Evolutionary conservation across 1,140 invertebrate species (phyloP).

Genomic region (Caenorhabditis briggsae): DNA sequence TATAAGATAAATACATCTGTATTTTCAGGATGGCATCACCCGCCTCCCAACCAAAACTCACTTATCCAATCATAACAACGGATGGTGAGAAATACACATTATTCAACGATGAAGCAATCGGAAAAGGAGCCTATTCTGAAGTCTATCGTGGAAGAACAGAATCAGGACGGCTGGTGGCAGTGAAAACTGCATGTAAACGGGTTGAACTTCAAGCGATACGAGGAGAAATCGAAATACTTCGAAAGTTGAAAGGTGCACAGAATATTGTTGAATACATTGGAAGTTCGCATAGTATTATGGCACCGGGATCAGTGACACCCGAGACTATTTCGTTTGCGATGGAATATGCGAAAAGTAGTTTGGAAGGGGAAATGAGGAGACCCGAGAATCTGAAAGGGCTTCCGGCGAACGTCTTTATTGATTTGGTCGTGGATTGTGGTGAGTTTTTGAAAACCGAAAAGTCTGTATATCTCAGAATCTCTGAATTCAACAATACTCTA

Average conservation of each 20-base stretch:
- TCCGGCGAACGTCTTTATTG: constrained; percentile 8
- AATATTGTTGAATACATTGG: constrained; percentile 52
- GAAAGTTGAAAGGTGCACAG: background rate
- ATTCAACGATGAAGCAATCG: background rate
- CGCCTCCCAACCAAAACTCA: background rate
- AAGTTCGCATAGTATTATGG: background rate
- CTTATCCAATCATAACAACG: background rate
- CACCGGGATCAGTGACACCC: constrained; percentile 18
- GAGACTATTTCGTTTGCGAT: constrained; percentile 56
- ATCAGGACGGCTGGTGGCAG: constrained; percentile 29
- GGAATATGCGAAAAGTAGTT: constrained; percentile 48
- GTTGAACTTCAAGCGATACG: background rate
- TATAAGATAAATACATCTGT: too few relatives aligned
- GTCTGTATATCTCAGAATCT: too few relatives aligned
- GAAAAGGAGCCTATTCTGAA: constrained; percentile 47
- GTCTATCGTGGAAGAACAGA: constrained; percentile 25
- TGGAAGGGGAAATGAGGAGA: constrained; percentile 42
- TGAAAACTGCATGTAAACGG: constrained; percentile 31
- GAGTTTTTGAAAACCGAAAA: background rate
- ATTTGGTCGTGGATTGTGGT: constrained; percentile 57
- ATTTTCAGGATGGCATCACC: constrained; percentile 21
- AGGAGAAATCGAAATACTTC: constrained; percentile 52
- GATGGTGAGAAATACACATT: constrained; percentile 10
- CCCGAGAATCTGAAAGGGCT: constrained; percentile 38
- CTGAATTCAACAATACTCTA: too few relatives aligned